Base-by-base conservation (phyloP, 2,888 invertebrate species). In the Branchipolynoe longqiensis region DNA sequence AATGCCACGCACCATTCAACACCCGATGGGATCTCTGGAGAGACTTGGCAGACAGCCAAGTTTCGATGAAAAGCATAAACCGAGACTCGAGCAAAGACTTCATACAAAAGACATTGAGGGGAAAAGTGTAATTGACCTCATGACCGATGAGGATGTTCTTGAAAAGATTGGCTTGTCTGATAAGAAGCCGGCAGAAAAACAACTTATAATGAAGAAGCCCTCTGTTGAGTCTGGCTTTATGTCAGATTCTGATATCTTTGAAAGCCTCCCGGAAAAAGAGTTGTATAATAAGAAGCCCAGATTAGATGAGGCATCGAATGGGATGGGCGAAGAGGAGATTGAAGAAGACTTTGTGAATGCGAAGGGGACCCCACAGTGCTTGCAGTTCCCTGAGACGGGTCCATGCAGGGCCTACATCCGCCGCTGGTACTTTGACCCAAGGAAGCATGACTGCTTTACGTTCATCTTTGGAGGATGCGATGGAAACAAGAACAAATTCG, bases 401-500 rank as follows among this genome's bases (percentile, higher is more conserved):
- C 73, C 84, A 3, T 84, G 84, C 56, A 69, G 54, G 62, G 84
- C 84, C 8, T 62, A 62, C 40, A 84, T 84, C 54, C n/a, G 69
- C 4, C 59, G 69, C 38, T 84, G 84, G 84, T 84, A 84, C 54
- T 84, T 56, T 41, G 62, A 84, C 33, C 41, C 64, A n/a, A 22
- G 62, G 12, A 62, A 84, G 31, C 22, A 41, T 3, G 38, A 69
- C 8, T 84, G 84, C 25, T 48, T 84, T 33, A 64, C 69, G 48
- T 69, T 84, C 69, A 62, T 62, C 54, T 84, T 48, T 48, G 84
- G 84, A 31, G 84, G 84, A 0, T 84, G 84, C 22, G 73, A 84
- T 22, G 84, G 84, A 22, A 84, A 84, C 36, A 54, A 64, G n/a
- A 84, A 84, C 73, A 84, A 54, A 18, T 84, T 84, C 28, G 28